Base-by-base conservation (phyloP, 2,888 invertebrate genomes). In the Hydrotaea cyrtoneurina region DNA sequence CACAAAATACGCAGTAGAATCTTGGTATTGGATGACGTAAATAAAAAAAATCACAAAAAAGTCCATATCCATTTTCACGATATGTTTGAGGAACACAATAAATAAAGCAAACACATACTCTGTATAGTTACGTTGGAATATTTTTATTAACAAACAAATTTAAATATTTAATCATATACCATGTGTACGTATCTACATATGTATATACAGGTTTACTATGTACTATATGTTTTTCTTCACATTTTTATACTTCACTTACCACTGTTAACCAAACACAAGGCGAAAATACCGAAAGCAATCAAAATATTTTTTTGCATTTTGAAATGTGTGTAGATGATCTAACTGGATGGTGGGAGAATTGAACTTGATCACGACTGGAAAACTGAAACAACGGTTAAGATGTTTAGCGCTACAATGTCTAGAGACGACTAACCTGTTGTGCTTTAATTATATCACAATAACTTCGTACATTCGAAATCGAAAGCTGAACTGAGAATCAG, bases 281-380 rank as follows among this genome's bases (percentile, higher is more conserved):
- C 87, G 83, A 90, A 88, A 86, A 92, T 81, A 55, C 89, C 82
- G 74, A 88, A 80, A 80, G 89, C 78, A 69, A 82, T 88, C 66
- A 90, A 86, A 71, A 92, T 83, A 88, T 91, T 88, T 86, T 89
- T 89, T 85, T 90, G 69, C 91, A 91, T 91, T 85, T 88, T 89
- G 36, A 39, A 55, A 50, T n/a, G n/a, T n/a, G n/a, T n/a, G n/a
- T n/a, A n/a, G n/a, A n/a, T n/a, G n/a, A n/a, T n/a, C n/a, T n/a
- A n/a, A n/a, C n/a, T n/a, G n/a, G n/a, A n/a, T n/a, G n/a, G n/a
- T n/a, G n/a, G n/a, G n/a, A n/a, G n/a, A 59, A 31, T 43, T 57
- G 72, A 36, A 50, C 36, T 64, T 21, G 39, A 79, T 46, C 72
- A 75, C 8, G 39, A 4, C 17, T 59, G 19, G 21, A 15, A 46